These are phyloP conservation scores for Periophthalmus modestus DNA, from an alignment of 2,113 vertebrate genomes.

Conservation along the genomic window DNA sequence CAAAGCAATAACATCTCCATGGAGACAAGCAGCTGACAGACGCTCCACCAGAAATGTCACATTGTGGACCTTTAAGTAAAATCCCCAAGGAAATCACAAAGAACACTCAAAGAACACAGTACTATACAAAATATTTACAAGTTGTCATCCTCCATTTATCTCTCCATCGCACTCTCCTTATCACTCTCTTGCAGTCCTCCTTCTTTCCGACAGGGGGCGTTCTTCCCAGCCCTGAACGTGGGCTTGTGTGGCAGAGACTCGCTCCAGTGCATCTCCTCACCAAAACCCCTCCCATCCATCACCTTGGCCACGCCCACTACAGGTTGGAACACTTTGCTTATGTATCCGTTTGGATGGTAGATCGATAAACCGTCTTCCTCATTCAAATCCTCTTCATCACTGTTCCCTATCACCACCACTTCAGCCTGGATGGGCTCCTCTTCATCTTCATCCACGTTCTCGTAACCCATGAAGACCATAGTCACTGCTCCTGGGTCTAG, in stretches of 20 bases:
- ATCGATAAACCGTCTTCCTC: slow-evolving; percentile 55
- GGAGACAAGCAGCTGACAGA: too few species aligned
- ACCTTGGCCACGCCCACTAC: slow-evolving; percentile 30
- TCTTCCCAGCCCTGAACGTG: slow-evolving; percentile 48
- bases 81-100: too few species aligned
- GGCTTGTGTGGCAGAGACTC: slow-evolving; percentile 80
- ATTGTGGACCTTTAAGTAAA: too few species aligned
- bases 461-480: slow-evolving; percentile 98
- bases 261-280: slow-evolving; percentile 70
- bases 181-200: slow-evolving; percentile 77
- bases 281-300: slow-evolving; percentile 6
- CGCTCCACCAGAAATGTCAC: too few species aligned
- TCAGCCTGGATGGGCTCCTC: slow-evolving; percentile 87
- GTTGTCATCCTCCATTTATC: background rate
- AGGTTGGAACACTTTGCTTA: slow-evolving; percentile 83
- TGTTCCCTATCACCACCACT: slow-evolving; percentile 86
- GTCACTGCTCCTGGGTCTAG: slow-evolving; percentile 82
- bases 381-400: slow-evolving; percentile 69
- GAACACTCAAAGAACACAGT: background rate
- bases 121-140: background rate
- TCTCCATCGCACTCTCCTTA: slow-evolving; percentile 45
- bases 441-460: slow-evolving; percentile 79
- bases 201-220: slow-evolving; percentile 74
- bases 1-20: too few species aligned
- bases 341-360: slow-evolving; percentile 82